These are phyloP conservation scores for Actinemys pallida DNA, from an alignment of 2,113 vertebrate species.

Conservation along the genomic window DNA sequence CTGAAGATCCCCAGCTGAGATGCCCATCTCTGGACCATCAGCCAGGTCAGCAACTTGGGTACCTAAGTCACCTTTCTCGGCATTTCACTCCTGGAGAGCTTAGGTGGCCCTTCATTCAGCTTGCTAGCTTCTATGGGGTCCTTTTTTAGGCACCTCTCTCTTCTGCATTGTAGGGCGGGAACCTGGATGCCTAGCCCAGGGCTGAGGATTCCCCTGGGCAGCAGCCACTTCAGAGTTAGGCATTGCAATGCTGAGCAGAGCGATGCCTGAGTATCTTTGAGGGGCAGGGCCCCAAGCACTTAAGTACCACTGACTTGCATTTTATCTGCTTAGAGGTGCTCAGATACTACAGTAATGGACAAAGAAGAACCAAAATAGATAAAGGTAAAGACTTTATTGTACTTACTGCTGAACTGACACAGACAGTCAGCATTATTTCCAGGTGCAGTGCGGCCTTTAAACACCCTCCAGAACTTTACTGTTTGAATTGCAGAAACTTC, in stretches of 20 bases:
- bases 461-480: background rate
- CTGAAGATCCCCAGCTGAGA: too few species aligned
- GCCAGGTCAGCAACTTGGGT: too few species aligned
- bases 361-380: background rate
- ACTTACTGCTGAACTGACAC: background rate
- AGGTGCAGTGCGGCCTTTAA: background rate
- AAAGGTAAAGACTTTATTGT: background rate
- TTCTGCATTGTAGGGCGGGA: too few species aligned
- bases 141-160: too few species aligned
- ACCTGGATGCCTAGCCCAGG: too few species aligned
- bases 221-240: too few species aligned
- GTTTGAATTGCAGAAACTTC: background rate
- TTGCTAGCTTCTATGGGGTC: too few species aligned
- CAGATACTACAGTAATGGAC: background rate
- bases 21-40: too few species aligned
- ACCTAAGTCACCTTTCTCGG: too few species aligned
- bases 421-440: background rate
- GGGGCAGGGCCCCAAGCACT: background rate
- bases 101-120: too few species aligned
- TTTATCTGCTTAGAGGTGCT: background rate
- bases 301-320: background rate
- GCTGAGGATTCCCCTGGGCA: background rate
- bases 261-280: background rate
- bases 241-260: background rate
- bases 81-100: too few species aligned